A percentile compares a stretch with the other conserved stretches of the same genome.
These are phyloP conservation scores for Sebastolobus altivelis DNA, from an alignment of 2,797 vertebrate genomes.

Conservation along the genomic window DNA sequence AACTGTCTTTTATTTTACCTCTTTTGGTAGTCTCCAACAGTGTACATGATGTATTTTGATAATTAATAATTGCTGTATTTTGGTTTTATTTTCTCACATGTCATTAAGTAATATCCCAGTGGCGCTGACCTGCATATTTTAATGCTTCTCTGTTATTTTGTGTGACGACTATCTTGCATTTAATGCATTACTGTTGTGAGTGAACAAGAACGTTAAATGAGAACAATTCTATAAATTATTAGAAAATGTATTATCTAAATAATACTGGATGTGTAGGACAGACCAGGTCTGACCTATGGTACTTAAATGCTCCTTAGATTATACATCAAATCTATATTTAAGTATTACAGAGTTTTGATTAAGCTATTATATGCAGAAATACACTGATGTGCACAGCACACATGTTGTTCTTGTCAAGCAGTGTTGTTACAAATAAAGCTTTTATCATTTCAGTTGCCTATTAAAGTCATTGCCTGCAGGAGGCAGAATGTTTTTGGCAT, in stretches of 20 bases:
- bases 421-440: slow-evolving; percentile 78
- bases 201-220: slow-evolving; percentile 45
- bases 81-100: slow-evolving; percentile 44
- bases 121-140: slow-evolving; percentile 52
- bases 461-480: slow-evolving; percentile 30
- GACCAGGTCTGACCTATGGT: slow-evolving; percentile 62
- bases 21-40: slow-evolving; percentile 47
- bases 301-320: slow-evolving; percentile 62
- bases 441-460: slow-evolving; percentile 60
- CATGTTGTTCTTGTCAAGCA: slow-evolving; percentile 58
- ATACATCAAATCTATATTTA: slow-evolving; percentile 74
- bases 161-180: slow-evolving; percentile 65
- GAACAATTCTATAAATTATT: slow-evolving; percentile 79
- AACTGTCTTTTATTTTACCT: slow-evolving; percentile 46
- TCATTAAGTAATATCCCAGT: slow-evolving; percentile 49
- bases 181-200: slow-evolving; percentile 60
- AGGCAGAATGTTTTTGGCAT: too few relatives aligned
- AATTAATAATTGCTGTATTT: slow-evolving; percentile 67
- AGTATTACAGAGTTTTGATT: slow-evolving; percentile 62
- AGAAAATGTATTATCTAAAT: slow-evolving; percentile 62
- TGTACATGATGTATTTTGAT: slow-evolving; percentile 59
- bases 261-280: slow-evolving; percentile 56
- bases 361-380: slow-evolving; percentile 63
- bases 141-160: slow-evolving; percentile 68
- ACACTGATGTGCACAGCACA: slow-evolving; percentile 71